Base-by-base conservation (phyloP, 2,113 vertebrate species). In the Sterna hirundo region DNA sequence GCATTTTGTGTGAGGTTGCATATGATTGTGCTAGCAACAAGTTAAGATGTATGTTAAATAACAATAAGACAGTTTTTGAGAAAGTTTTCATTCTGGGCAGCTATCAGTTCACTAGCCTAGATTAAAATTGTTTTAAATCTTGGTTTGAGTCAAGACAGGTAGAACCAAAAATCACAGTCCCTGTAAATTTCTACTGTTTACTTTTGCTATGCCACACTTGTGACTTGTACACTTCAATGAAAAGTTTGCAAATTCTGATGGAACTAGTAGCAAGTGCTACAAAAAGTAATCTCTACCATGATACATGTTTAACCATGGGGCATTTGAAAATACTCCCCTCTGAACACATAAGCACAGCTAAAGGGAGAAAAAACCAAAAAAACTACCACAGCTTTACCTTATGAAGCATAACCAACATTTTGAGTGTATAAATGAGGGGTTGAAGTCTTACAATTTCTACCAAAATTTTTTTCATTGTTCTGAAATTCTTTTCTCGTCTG, bases 401-500 rank as follows among this genome's bases (percentile, higher is more conserved):
- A 71, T 3, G 1, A 26, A 70, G 8, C 6, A 68, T 16, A 62
- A 26, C 17, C 13, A 76, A 36, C 1, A 29, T 34, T 88, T 34
- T 34, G 7, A 85, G 16, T 30, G 2, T 11, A 10, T 19, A 54
- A 36, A 54, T 10, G 5, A 60, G 10, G 13, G 8, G 3, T 32
- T 21, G 8, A 16, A 12, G 17, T 22, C 1, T 13, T 22, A 11
- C 4, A 44, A 44, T 29, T 76, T 87, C 27, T 46, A 19, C 6
- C 61, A 52, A 23, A 10, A 16, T 47, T n/a, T 80, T 66, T 17
- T 7, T 15, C 10, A 18, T 15, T 51, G 17, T 13, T 46, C 29
- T 9, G 19, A 75, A 60, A 40, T 19, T 54, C 4, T 52, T 80
- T 51, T 61, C 20, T 93, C 9, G 12, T 0, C 0, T 2, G 1